These are phyloP conservation scores for Megaceryle maxima DNA, from an alignment of 2,113 vertebrate species.

Conservation along the genomic window DNA sequence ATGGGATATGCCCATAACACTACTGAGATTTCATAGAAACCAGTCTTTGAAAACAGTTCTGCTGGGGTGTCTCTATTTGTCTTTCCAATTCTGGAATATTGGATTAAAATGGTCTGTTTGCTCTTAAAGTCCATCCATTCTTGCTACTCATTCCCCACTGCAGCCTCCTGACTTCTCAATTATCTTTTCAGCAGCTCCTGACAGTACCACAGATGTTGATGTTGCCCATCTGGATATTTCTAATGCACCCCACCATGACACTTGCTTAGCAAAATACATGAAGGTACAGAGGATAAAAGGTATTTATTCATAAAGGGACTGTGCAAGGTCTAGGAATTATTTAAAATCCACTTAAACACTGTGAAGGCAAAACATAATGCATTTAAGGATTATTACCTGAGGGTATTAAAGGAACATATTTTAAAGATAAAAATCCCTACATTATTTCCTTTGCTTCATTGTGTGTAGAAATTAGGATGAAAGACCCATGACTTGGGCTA, in stretches of 20 bases:
- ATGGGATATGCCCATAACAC: conserved; percentile 11
- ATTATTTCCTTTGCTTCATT: not conserved
- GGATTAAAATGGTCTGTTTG: conserved; percentile 15
- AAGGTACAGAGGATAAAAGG: conserved; percentile 22
- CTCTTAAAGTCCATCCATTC: not conserved
- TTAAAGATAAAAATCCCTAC: not conserved
- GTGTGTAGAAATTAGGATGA: not conserved
- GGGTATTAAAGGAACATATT: not conserved
- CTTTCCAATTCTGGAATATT: conserved; percentile 27
- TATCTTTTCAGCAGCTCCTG: not conserved
- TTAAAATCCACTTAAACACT: conserved; percentile 44
- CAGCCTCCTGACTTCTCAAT: not conserved
- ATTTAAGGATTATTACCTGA: conserved; percentile 42
- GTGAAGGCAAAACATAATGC: not conserved
- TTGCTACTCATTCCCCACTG: not conserved
- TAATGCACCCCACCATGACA: not conserved
- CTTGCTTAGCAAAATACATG: not conserved
- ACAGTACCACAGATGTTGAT: not conserved
- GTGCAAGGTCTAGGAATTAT: conserved; percentile 19
- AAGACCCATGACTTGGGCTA: not conserved
- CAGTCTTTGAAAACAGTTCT: conserved; percentile 32
- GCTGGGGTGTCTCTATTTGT: not conserved
- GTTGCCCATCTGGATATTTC: conserved; percentile 1
- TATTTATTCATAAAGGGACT: not conserved
- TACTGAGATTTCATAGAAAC: conserved; percentile 21